A percentile compares a stretch with the other conserved stretches of the same genome.
Conservation (phyloP, 2,797 vertebrate species). For the Gallinago stenura region DNA sequence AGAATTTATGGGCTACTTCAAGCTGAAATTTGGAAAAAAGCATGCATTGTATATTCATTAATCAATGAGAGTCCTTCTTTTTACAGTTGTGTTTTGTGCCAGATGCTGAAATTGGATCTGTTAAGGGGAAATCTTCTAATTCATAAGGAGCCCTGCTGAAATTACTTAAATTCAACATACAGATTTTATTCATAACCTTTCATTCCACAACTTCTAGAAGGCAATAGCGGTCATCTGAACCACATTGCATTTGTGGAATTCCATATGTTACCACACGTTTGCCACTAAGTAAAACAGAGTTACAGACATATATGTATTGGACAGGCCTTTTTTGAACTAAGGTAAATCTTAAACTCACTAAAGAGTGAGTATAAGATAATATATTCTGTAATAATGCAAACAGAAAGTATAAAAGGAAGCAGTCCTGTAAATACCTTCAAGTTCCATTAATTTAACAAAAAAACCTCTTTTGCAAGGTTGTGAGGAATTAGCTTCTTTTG, state of each 20-base stretch:
- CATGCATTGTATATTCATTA: neutral
- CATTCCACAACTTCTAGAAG: neutral
- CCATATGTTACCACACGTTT: neutral
- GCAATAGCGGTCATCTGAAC: neutral
- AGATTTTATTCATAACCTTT: neutral
- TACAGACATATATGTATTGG: neutral
- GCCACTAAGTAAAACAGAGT: neutral
- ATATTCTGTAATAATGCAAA: neutral
- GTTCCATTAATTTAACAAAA: neutral
- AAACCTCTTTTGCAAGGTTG: neutral
- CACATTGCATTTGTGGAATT: neutral
- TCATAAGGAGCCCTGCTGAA: neutral
- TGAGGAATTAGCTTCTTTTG: slow-evolving; percentile 9
- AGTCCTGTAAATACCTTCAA: neutral
- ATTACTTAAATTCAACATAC: neutral
- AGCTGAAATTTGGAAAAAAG: slow-evolving; percentile 19
- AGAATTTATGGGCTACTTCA: slow-evolving; percentile 1
- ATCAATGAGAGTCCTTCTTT: neutral
- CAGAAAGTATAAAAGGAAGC: neutral
- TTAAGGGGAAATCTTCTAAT: neutral
- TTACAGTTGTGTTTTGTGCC: neutral
- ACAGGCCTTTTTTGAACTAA: neutral
- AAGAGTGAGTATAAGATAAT: neutral
- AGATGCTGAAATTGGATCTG: neutral
- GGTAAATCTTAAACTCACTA: neutral